Evolutionary conservation across 2,797 vertebrate species (phyloP).

Genomic region (Pseudocheirus occidentalis): DNA sequence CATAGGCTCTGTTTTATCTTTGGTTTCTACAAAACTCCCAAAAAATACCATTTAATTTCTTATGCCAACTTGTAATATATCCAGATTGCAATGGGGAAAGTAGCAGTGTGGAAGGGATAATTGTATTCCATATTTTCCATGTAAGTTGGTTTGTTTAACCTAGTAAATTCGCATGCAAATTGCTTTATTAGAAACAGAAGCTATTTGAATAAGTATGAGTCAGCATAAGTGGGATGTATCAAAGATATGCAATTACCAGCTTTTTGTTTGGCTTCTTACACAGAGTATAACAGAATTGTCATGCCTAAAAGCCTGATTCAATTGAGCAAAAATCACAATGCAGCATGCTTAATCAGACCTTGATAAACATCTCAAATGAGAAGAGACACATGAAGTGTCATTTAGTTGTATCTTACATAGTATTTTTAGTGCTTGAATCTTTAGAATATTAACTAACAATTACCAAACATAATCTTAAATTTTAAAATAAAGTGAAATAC

Average conservation of each 20-base stretch:
- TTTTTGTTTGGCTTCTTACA: not conserved
- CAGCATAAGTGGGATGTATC: accelerated
- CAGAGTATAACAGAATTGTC: not conserved
- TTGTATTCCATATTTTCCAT: not conserved
- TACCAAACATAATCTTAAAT: not conserved
- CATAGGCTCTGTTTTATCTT: not conserved
- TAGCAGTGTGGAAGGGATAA: not conserved
- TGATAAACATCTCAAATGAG: not conserved
- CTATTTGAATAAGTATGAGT: not conserved
- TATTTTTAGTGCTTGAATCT: not conserved
- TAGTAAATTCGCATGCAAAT: not conserved
- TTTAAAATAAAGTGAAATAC: not conserved
- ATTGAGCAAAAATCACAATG: not conserved
- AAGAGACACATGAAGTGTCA: not conserved
- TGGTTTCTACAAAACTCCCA: not conserved
- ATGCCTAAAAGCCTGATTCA: too few relatives aligned
- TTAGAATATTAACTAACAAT: not conserved
- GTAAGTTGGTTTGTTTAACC: not conserved
- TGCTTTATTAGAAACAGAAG: not conserved
- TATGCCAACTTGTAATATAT: not conserved
- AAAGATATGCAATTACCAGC: accelerated
- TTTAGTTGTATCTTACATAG: not conserved
- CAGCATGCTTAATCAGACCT: not conserved
- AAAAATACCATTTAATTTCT: not conserved
- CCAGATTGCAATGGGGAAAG: not conserved